Conservation (phyloP, 2,797 vertebrate species). For the Tarsius wallacei region DNA sequence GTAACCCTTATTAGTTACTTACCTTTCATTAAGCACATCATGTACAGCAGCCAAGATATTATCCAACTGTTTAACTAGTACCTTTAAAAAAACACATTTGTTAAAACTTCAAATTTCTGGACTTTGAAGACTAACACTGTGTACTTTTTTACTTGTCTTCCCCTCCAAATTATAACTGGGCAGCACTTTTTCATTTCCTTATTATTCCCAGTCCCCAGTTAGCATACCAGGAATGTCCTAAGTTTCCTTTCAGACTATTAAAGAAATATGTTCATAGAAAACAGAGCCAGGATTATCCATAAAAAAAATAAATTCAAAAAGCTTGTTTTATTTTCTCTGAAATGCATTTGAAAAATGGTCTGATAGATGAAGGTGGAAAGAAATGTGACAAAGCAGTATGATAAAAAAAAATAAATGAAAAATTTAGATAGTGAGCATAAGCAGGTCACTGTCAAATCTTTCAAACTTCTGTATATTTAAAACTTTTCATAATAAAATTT, state of each 20-base stretch:
- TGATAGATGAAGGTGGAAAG: not conserved
- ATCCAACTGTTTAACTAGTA: conserved; percentile 99
- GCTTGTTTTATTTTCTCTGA: not conserved
- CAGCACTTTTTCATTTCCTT: conserved; percentile 42
- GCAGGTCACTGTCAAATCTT: conserved; percentile 33
- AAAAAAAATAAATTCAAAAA: not conserved
- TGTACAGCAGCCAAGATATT: conserved; percentile 97
- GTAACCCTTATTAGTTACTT: conserved; percentile 82
- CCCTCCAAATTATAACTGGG: conserved; percentile 34
- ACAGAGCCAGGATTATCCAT: not conserved
- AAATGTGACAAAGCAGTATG: not conserved
- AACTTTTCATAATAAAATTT: conserved; percentile 62
- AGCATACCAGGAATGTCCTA: not conserved
- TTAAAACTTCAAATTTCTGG: conserved; percentile 63
- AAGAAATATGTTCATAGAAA: conserved; percentile 38
- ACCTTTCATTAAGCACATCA: conserved; percentile 99
- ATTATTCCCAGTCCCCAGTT: conserved; percentile 21
- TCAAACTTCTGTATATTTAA: conserved; percentile 20
- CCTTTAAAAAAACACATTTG: conserved; percentile 90
- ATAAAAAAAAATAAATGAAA: conserved; percentile 38
- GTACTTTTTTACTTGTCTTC: conserved; percentile 11
- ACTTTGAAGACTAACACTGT: conserved; percentile 41
- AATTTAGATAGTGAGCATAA: not conserved
- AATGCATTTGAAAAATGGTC: not conserved
- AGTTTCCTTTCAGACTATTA: conserved; percentile 25